These are phyloP conservation scores for Oxyruncus cristatus DNA, from an alignment of 2,113 vertebrate species.

Conservation along the genomic window DNA sequence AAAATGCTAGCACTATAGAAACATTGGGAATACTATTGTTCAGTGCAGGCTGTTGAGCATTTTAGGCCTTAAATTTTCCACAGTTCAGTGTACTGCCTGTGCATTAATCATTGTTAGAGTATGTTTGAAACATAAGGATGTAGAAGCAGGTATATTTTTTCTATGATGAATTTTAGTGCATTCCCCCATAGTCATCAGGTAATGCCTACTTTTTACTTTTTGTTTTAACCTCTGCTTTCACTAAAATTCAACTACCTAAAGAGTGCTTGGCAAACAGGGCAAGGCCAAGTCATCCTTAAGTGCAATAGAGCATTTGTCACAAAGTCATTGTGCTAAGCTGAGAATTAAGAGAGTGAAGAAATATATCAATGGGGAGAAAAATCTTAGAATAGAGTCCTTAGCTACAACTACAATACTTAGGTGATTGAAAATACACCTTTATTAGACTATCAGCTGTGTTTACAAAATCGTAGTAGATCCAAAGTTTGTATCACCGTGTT, in stretches of 20 bases:
- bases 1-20: neutral
- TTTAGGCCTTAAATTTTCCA: conserved; percentile 16
- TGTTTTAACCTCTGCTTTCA: neutral
- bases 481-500: conserved; percentile 46
- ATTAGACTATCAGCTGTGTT: conserved; percentile 45
- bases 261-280: neutral
- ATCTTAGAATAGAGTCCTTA: conserved; percentile 42
- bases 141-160: neutral
- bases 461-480: conserved; percentile 63
- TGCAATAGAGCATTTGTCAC: neutral
- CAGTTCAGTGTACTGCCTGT: neutral
- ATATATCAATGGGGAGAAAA: neutral
- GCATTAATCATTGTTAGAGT: neutral
- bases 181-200: neutral
- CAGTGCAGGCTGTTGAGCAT: neutral
- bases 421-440: conserved; percentile 8
- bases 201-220: neutral
- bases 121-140: neutral
- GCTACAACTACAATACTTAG: neutral
- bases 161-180: neutral
- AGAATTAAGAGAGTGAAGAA: conserved; percentile 2
- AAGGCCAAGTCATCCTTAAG: neutral
- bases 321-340: neutral
- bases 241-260: neutral
- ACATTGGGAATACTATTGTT: neutral